These are phyloP conservation scores for Phytoseiulus persimilis DNA, from an alignment of 2,888 invertebrate species.

Conservation along the genomic window DNA sequence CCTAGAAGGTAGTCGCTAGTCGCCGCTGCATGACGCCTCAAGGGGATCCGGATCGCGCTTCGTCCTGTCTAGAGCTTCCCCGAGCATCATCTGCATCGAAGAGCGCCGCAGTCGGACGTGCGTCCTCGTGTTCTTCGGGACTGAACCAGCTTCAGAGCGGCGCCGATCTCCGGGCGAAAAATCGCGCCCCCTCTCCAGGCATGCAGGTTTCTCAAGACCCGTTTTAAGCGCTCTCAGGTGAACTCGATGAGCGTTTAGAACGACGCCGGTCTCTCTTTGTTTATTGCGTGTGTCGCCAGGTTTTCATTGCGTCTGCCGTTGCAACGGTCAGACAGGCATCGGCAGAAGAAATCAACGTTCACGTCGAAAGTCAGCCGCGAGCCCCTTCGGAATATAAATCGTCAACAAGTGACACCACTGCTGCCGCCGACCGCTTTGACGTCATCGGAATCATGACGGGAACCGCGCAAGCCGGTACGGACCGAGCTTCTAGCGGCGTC, in stretches of 20 bases:
- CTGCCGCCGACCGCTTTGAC: neutral
- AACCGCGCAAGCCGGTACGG: slow-evolving; percentile 16
- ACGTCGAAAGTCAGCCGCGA: neutral
- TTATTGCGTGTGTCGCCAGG: slow-evolving; percentile 37
- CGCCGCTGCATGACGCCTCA: slow-evolving; percentile 26
- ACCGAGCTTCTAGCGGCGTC: neutral
- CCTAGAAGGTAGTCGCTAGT: neutral
- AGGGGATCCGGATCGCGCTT: slow-evolving; percentile 22
- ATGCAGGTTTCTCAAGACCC: slow-evolving; percentile 11
- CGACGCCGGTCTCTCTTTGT: slow-evolving; percentile 32
- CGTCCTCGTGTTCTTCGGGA: neutral
- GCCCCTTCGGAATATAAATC: neutral
- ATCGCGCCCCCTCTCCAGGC: neutral
- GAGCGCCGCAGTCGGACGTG: neutral
- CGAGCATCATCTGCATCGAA: neutral
- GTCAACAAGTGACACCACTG: neutral
- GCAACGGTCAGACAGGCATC: slow-evolving; percentile 27
- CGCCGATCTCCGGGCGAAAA: neutral
- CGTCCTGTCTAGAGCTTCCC: neutral
- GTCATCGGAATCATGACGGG: slow-evolving; percentile 11
- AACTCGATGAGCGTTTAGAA: slow-evolving; percentile 35
- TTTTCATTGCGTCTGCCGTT: slow-evolving; percentile 27
- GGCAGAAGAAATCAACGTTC: neutral
- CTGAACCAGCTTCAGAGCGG: neutral
- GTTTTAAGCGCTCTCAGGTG: slow-evolving; percentile 28